Evolutionary conservation across 2,888 invertebrate genomes (phyloP), one percentile per base, ranked within the genome.

Genomic region (Brenthis hecate): DNA sequence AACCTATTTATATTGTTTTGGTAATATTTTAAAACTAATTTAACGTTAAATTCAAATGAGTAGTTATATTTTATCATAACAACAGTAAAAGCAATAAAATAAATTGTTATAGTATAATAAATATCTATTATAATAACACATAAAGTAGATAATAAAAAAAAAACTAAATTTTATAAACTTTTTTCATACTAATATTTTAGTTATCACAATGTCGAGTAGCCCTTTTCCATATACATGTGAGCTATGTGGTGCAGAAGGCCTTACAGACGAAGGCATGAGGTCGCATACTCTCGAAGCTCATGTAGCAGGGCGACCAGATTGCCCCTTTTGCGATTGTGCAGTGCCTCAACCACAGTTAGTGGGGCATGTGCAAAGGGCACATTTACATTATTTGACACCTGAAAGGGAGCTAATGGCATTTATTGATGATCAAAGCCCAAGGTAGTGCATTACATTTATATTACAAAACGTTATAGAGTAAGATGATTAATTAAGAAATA

Each of bases 191-290:
- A 14, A 19, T 13, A 56, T 71, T 66, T 64, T 65, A 65, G 56
- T 23, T 54, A 67, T 56, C 72, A 79, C 53, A 57, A 92, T 92
- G 92, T 92, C 92, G 23, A 81, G 81, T 69, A 92, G 91, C 73
- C 92, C 93, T 14, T 92, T 92, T 65, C 92, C 93, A 0, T 93
- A 93, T 76, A 93, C 95, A 66, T 97, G 97, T 88, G 96, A 97
- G 88, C 96, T 97, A 73, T 97, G 97, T 85, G 97, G 97, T n/a
- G 94, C 96, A 74, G 96, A 96, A 78, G 96, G 96, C 23, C 93
- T 97, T 71, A 95, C 95, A 70, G 96, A 96, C 82, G 96, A 96
- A 72, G 95, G 96, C 75, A 96, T 97, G 95, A 91, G 96, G 72
- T 93, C 95, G 23, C 97, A 97, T 85, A 96, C 97, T 71, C 93